These are phyloP conservation scores for Burhinus oedicnemus DNA, from an alignment of 2,113 vertebrate genomes.

Conservation along the genomic window DNA sequence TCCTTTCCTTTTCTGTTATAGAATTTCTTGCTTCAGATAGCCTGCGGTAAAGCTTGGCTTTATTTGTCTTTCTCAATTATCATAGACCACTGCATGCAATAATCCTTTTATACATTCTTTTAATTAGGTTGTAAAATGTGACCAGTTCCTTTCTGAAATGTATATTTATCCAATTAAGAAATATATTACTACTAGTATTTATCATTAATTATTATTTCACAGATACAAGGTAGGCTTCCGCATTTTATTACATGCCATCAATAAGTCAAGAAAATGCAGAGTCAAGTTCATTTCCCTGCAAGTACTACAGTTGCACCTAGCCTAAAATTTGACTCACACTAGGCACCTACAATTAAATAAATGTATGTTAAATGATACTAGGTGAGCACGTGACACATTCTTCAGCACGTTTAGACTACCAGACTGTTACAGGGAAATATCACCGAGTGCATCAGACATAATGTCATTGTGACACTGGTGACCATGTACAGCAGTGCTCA, in stretches of 20 bases:
- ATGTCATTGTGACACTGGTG: background rate
- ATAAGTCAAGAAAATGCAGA: background rate
- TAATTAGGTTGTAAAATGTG: slow-evolving; percentile 45
- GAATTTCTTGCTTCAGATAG: background rate
- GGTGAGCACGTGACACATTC: background rate
- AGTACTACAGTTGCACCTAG: background rate
- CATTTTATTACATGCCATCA: background rate
- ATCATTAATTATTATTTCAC: slow-evolving; percentile 25
- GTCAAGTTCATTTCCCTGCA: background rate
- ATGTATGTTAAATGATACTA: background rate
- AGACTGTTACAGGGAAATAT: background rate
- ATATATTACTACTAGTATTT: background rate
- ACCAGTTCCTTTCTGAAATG: background rate
- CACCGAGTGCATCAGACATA: background rate
- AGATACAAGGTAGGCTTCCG: background rate
- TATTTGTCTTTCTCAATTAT: slow-evolving; percentile 20
- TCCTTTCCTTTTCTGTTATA: background rate
- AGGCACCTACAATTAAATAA: background rate
- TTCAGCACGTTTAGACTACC: background rate
- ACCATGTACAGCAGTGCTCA: background rate
- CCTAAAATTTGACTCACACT: background rate
- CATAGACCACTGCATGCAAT: background rate
- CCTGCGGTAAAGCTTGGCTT: background rate
- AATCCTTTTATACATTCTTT: slow-evolving; percentile 16
- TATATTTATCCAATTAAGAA: slow-evolving; percentile 36